Evolutionary conservation across 1,140 invertebrate genomes (phyloP), one percentile per base, ranked within the genome.

Genomic region (Brachionus rubens): DNA sequence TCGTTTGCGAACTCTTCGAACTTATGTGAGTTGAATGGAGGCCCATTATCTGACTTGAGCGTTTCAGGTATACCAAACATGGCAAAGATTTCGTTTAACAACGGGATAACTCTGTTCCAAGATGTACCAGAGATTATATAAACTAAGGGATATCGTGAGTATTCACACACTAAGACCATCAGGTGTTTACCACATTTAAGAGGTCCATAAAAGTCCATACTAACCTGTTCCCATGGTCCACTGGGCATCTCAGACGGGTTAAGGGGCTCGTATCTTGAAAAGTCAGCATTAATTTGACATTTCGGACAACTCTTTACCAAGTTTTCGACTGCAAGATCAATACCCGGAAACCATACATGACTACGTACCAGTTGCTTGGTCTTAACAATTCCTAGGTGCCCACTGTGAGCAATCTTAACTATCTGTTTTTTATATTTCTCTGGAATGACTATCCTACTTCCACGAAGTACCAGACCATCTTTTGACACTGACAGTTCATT

Each of bases 131-230:
- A 26, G 56, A 79, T 75, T 12, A 77, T 72, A 62, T 80, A 78
- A 6, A 81, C 79, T 7, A 79, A 72, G 7, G 81, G 80, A 65
- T 80, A 82, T 68, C 79, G 43, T 14, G 80, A 81, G 30, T 80
- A 81, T 50, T 81, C 79, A 78, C 82, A 79, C 3, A 78, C 76
- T 10, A 81, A 43, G 5, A 80, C 82, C 16, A 81, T 47, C 12
- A 81, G 70, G 65, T 81, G n/a, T 10, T 26, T 72, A 24, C 78
- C 78, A 24, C 26, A 75, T 33, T 79, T 80, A 4, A 81, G 28
- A n/a, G 80, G 78, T 36, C 81, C 81, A 72, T 77, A 80, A 75
- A 81, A 81, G 59, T 82, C 81, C 16, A 80, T 77, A 30, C 59
- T 67, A 10, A 81, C 21, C 77, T 79, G 24, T 78, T 46, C 47